These are phyloP conservation scores for Dicranocentrus wangi DNA, from an alignment of 2,888 invertebrate species.

Conservation along the genomic window DNA sequence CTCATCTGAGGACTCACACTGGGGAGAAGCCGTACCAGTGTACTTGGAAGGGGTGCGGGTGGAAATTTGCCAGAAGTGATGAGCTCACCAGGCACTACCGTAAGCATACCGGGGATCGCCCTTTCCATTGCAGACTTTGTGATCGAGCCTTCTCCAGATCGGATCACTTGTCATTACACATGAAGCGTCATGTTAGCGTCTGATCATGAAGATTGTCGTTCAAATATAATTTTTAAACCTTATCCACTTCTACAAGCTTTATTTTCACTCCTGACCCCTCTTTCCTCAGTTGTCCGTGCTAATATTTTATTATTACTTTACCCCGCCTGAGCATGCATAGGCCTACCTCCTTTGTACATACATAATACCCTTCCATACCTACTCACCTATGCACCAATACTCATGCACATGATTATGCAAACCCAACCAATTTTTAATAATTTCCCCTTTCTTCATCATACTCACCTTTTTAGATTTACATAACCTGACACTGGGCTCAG, in stretches of 20 bases:
- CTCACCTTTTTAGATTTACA: slow-evolving; percentile 19
- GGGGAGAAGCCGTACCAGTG: slow-evolving; percentile 81
- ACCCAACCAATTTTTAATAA: slow-evolving; percentile 7
- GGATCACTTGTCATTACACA: slow-evolving; percentile 81
- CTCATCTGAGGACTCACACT: slow-evolving; percentile 78
- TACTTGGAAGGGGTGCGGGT: slow-evolving; percentile 80
- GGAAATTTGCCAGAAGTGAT: slow-evolving; percentile 80
- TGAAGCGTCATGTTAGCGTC: slow-evolving; percentile 78
- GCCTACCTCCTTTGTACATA: neutral
- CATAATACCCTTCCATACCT: neutral
- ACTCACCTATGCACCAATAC: neutral
- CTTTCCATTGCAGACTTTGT: slow-evolving; percentile 81
- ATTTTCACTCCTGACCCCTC: neutral
- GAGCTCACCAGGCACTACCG: slow-evolving; percentile 80
- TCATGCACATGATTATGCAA: neutral
- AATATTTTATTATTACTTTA: slow-evolving; percentile 33
- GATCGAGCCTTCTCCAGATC: slow-evolving; percentile 80
- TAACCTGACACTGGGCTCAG: no score
- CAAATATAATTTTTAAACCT: slow-evolving; percentile 18
- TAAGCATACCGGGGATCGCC: slow-evolving; percentile 79
- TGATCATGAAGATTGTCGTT: slow-evolving; percentile 73
- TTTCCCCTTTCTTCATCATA: neutral
- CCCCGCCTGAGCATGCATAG: slow-evolving; percentile 15
- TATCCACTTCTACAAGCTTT: slow-evolving; percentile 1
- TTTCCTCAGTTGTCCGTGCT: neutral